Conservation (phyloP, 2,888 invertebrate genomes). For the Caenorhabditis angaria region DNA sequence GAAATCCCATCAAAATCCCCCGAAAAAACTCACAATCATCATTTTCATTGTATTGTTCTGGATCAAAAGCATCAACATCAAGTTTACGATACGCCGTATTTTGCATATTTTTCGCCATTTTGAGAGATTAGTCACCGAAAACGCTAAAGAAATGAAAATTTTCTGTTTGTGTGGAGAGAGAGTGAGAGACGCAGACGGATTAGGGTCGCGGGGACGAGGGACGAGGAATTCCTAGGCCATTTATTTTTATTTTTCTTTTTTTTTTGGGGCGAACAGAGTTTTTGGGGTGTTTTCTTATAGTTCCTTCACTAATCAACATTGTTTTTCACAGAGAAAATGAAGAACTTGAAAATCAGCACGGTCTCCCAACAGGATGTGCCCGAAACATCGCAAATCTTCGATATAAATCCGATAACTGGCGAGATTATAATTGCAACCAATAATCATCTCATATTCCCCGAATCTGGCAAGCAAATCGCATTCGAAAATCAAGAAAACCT, state of each 20-base stretch:
- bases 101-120: constrained; percentile 66
- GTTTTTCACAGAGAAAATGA: no score
- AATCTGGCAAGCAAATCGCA: constrained; percentile 8
- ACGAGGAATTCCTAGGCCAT: background rate
- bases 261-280: no score
- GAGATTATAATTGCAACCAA: constrained; percentile 22
- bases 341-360: background rate
- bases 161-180: background rate
- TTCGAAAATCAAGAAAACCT: constrained; percentile 8
- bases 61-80: constrained; percentile 67
- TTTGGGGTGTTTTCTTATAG: background rate
- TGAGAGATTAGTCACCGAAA: constrained; percentile 5
- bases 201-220: background rate
- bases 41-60: constrained; percentile 62
- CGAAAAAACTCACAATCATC: constrained; percentile 56
- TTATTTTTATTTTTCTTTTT: constrained; percentile 2
- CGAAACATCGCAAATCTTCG: constrained; percentile 19
- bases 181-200: constrained; percentile 9
- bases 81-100: constrained; percentile 65
- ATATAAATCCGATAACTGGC: constrained; percentile 19
- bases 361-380: background rate
- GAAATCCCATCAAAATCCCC: no score
- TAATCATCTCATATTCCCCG: constrained; percentile 12
- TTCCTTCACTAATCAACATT: no score
- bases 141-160: background rate